Base-by-base conservation (phyloP, 2,113 vertebrate genomes). In the Sceloporus tristichus region DNA sequence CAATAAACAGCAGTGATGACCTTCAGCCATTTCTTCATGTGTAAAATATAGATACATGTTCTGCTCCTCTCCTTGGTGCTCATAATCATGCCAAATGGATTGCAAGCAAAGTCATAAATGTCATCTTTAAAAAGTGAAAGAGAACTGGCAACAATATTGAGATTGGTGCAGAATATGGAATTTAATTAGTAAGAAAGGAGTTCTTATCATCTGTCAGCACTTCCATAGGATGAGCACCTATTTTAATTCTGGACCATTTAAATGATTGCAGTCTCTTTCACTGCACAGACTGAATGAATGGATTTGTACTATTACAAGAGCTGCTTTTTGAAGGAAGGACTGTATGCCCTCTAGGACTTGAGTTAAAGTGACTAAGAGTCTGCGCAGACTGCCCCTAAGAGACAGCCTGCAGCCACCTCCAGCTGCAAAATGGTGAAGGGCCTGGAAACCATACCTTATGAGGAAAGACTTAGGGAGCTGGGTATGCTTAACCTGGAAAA, bases 101-200 rank as follows among this genome's bases (percentile, higher is more conserved):
- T 91, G 95, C 94, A 95, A 94, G 88, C 78, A 77, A 90, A 92
- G 96, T 86, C 88, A 92, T 82, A 89, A 87, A 91, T 21, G 66
- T 96, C 97, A 97, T 97, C 96, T 98, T 96, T 93, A 95, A 96
- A 97, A 95, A 94, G 89, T 97, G 97, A 98, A 97, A 98, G 59
- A 62, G 59, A 62, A 62, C 59, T 62, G 59, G 59, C 59, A 62
- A 62, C 59, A 62, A 62, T 62, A 14, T 62, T 62, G 59, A 62
- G 13, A 4, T 81, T 97, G 96, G 93, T 92, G 84, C 91, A 93
- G 91, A 93, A 95, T 77, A 88, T 94, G 89, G 81, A 70, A 84
- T 91, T 94, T 95, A 95, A 95, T 94, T 94, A 93, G 79, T 65
- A 83, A 93, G 75, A 95, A 95, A 94, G 90, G 85, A 78, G 91